These are phyloP conservation scores for Cordilura impudica DNA, from an alignment of 2,888 invertebrate species.

Conservation along the genomic window DNA sequence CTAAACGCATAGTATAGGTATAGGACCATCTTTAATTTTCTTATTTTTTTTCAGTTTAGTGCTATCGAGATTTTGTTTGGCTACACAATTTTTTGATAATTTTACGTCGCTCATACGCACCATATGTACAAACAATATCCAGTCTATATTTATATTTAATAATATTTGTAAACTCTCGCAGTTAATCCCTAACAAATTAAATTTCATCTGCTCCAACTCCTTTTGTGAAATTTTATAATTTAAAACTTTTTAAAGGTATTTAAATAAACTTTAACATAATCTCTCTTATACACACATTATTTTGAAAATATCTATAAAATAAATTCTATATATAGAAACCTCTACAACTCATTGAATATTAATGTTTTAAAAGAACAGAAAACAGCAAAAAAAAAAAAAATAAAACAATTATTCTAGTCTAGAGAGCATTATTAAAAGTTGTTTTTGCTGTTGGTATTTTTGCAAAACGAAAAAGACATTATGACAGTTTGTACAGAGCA, in stretches of 20 bases:
- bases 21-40: too few relatives aligned
- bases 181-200: not conserved
- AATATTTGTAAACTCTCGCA: not conserved
- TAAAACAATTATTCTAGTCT: constrained; percentile 73
- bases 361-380: constrained; percentile 43
- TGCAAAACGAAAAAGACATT: constrained; percentile 43
- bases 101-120: not conserved
- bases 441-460: constrained; percentile 44
- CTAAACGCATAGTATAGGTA: too few relatives aligned
- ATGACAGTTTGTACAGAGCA: constrained; percentile 56
- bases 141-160: too few relatives aligned
- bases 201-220: not conserved
- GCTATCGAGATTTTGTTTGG: too few relatives aligned
- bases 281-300: constrained; percentile 46
- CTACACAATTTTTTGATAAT: too few relatives aligned
- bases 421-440: constrained; percentile 71
- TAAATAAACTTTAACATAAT: constrained; percentile 59
- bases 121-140: not conserved
- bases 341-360: constrained; percentile 62
- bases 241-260: constrained; percentile 41
- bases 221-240: constrained; percentile 23
- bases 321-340: constrained; percentile 41
- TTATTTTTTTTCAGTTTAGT: too few relatives aligned
- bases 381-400: not conserved
- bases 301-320: constrained; percentile 44